Evolutionary conservation across 2,797 vertebrate species (phyloP).

Genomic region (Amblyraja radiata): DNA sequence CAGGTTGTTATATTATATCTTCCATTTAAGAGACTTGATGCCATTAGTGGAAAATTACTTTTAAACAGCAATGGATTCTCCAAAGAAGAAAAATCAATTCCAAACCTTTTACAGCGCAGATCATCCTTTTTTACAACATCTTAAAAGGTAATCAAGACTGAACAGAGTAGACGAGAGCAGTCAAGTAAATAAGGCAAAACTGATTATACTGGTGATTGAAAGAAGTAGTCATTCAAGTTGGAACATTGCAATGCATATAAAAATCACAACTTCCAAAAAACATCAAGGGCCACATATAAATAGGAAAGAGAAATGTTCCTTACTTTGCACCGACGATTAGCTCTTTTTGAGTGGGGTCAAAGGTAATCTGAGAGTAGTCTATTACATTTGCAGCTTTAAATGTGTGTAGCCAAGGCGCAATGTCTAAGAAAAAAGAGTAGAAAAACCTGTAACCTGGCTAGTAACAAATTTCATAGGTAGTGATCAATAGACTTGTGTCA

Average conservation of each 20-base stretch:
- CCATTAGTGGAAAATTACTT: not conserved
- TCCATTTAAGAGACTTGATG: not conserved
- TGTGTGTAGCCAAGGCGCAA: slow-evolving; percentile 84
- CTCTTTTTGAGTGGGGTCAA: slow-evolving; percentile 90
- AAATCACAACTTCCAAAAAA: not conserved
- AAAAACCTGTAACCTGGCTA: slow-evolving; percentile 39
- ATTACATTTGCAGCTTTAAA: slow-evolving; percentile 86
- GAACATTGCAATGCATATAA: not conserved
- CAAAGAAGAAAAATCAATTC: not conserved
- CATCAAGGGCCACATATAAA: not conserved
- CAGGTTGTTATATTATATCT: not conserved
- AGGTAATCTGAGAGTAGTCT: slow-evolving; percentile 92
- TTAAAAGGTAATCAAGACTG: not conserved
- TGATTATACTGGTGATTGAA: not conserved
- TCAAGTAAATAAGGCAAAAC: not conserved
- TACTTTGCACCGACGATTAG: slow-evolving; percentile 95
- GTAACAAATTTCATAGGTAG: slow-evolving; percentile 7
- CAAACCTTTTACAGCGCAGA: not conserved
- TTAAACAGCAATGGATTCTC: not conserved
- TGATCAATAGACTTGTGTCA: slow-evolving; percentile 17
- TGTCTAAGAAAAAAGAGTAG: slow-evolving; percentile 65
- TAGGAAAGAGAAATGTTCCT: slow-evolving; percentile 45
- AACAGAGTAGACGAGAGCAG: not conserved
- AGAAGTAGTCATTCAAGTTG: not conserved
- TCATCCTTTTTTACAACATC: not conserved